phyloP scores from a whole-genome alignment of 2,888 invertebrate genomes.

The Volucella zonaria region DNA sequence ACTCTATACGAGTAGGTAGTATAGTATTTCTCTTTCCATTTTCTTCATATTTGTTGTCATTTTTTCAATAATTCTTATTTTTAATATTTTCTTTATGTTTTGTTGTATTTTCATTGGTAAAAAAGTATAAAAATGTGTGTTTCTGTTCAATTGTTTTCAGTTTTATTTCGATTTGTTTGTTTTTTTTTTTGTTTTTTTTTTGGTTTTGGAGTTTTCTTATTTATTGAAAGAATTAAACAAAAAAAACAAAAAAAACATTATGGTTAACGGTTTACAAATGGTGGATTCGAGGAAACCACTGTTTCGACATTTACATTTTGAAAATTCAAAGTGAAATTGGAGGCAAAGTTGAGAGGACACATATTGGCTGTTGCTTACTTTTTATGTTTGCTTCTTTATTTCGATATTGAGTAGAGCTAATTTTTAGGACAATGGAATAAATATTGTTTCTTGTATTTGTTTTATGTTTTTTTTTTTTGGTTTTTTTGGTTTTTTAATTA shows the following conservation, averaged over 20 bases:
- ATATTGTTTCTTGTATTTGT: conserved; percentile 7
- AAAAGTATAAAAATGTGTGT: conserved; percentile 66
- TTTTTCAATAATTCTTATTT: conserved; percentile 20
- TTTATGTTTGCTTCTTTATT: not conserved
- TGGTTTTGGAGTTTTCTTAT: conserved; percentile 9
- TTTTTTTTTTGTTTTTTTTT: conserved; percentile 3
- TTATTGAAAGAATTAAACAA: conserved; percentile 3
- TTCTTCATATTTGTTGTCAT: conserved; percentile 9
- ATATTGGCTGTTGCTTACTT: conserved; percentile 10
- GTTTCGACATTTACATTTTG: conserved; percentile 44
- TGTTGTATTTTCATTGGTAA: conserved; percentile 54
- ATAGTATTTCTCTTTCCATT: conserved; percentile 1
- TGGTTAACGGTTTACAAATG: conserved; percentile 12
- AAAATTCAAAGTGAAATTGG: conserved; percentile 42
- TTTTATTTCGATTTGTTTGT: conserved; percentile 45
- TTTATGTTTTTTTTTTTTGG: conserved; percentile 5
- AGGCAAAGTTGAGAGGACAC: conserved; percentile 56
- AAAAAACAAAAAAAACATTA: not conserved
- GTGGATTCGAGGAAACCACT: conserved; percentile 64
- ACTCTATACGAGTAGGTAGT: no score
- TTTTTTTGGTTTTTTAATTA: conserved; percentile 17
- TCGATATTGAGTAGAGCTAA: conserved; percentile 36
- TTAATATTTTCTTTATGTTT: conserved; percentile 24
- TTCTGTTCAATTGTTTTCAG: conserved; percentile 22
- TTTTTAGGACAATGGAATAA: conserved; percentile 38